Percentiles rank a stretch among this genome's conserved stretches.
These are phyloP conservation scores for Dasypogon diadema DNA, from an alignment of 2,888 invertebrate species.

Conservation along the genomic window DNA sequence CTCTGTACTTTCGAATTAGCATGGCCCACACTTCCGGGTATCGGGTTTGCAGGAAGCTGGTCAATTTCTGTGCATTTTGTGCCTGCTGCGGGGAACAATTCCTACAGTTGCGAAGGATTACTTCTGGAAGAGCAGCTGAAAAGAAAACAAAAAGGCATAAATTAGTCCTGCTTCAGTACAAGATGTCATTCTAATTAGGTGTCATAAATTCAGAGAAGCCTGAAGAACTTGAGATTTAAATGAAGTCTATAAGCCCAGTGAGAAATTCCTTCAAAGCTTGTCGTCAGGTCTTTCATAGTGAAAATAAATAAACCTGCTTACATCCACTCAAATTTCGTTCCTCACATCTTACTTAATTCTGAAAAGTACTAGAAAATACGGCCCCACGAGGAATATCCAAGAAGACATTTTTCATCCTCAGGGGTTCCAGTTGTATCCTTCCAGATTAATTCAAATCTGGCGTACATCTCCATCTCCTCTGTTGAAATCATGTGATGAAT, in stretches of 20 bases:
- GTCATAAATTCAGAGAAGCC: slow-evolving; percentile 23
- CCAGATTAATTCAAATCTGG: not conserved
- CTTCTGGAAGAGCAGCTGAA: slow-evolving; percentile 72
- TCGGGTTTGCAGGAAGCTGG: slow-evolving; percentile 70
- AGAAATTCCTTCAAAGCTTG: not conserved
- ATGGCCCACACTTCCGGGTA: slow-evolving; percentile 72
- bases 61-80: slow-evolving; percentile 70
- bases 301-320: not conserved
- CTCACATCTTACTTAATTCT: slow-evolving; percentile 13
- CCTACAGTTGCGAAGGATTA: slow-evolving; percentile 71
- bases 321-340: not conserved
- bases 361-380: slow-evolving; percentile 11
- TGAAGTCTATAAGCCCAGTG: too few species aligned
- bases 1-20: slow-evolving; percentile 69
- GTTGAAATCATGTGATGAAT: slow-evolving; percentile 15
- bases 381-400: not conserved
- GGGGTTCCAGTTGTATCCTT: not conserved
- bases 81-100: slow-evolving; percentile 70
- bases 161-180: not conserved
- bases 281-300: not conserved
- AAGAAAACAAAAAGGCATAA: slow-evolving; percentile 58
- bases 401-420: not conserved
- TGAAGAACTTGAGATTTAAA: not conserved
- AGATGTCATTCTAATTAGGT: not conserved
- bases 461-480: not conserved